Base-by-base conservation (phyloP, 1,140 invertebrate species). In the Aphis craccivora region DNA sequence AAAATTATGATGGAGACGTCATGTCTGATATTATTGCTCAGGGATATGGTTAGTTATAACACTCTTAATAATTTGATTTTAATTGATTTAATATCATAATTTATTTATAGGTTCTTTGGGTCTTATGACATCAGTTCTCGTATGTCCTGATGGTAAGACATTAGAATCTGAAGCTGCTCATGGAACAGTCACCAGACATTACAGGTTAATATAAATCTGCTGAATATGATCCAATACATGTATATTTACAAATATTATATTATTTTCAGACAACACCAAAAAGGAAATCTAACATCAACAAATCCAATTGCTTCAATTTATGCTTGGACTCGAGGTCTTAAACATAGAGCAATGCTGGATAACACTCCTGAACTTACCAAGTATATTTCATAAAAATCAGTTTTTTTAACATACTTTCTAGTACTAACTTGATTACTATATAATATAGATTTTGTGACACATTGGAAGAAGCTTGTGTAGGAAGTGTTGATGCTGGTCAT, bases 251-350 rank as follows among this genome's bases (percentile, higher is more conserved):
- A 23, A 40, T 40, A 40, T 37, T 25, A 30, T 25, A 53, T 40
- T 53, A 84, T 30, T 53, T 48, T 76, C 94, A 96, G 96, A 93
- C 95, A 96, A 96, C 97, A 97, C 95, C 97, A 98, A 95, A 96
- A 97, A 95, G 98, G 98, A 45, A 96, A 97, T 95, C 96, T 97
- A 94, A 98, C 98, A 4, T 98, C 97, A 87, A 98, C 98, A 60
- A 98, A 98, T 96, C 97, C 98, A 40, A 98, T 98, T 94, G 98
- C 98, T 9, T 98, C 98, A 14, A 98, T 99, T 94, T 99, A 98
- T 96, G 98, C 98, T 3, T 99, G 98, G 98, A 98, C 98, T 6
- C 95, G 98, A 83, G 98, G 98, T 25, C 96, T 99, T 40, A 96
- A 96, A 81, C 98, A 99, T 95, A 96, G 98, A 94, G 98, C 97